Evolutionary conservation across 2,797 vertebrate species (phyloP), one percentile per base, ranked within the genome.

Genomic region (Triplophysa bombifrons): DNA sequence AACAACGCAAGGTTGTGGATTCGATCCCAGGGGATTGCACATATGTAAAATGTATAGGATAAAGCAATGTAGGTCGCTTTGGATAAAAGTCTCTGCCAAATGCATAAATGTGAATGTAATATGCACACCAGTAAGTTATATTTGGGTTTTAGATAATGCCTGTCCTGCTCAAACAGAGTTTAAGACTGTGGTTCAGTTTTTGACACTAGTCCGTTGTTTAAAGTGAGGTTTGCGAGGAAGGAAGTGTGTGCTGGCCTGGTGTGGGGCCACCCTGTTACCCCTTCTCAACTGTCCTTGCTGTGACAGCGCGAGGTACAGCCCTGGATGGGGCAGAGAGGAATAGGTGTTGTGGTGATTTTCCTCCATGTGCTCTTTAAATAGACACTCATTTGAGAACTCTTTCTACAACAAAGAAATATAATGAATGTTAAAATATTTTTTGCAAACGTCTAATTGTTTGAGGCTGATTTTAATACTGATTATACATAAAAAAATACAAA

Each of bases 261-360:
- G 82, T 12, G 67, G 87, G 27, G 74, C 46, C 14, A 88, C 88
- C 0, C 25, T 81, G 72, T 74, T 85, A 2, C 90, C 92, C 69
- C 71, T 92, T 83, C 77, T 87, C 2, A 88, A 76, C n/a, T 78
- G 73, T 2, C 93, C 92, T 60, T 80, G 86, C 51, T 84, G 84
- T 56, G 92, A 92, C 12, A 94, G 83, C 17, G 91, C 92, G 55
- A 94, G 87, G 50, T 91, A 93, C 65, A 87, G 1, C 0, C 82
- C 86, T 0, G 88, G 88, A 78, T 91, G 77, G 5, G 82, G 51
- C 53, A 87, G 46, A 0, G 92, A 93, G 48, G 91, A 91, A 77
- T 92, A 94, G 60, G 92, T 93, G 80, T 83, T 93, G 85, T 93
- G 93, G 80, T 89, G 86, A 25, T 92, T 93, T 82, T 93, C 91